A percentile compares a stretch with the other conserved stretches of the same genome.
phyloP scores from a whole-genome alignment of 2,113 vertebrate genomes.

The Toxostoma redivivum region DNA sequence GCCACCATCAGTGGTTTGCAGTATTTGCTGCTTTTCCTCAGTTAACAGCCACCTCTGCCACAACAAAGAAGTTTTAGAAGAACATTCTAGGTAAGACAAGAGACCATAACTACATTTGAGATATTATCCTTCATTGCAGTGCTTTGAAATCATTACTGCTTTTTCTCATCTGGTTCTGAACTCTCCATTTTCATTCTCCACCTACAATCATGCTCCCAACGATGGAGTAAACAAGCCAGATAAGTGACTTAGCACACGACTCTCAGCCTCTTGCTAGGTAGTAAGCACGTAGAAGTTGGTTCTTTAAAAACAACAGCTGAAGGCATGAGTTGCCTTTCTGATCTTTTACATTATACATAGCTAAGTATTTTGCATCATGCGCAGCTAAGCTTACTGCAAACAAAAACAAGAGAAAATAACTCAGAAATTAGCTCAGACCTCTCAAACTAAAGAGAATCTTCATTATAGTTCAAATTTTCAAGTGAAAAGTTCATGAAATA shows the following conservation, averaged over 20 bases:
- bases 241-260: background rate
- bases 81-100: background rate
- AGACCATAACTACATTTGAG: background rate
- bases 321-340: background rate
- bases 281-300: background rate
- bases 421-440: background rate
- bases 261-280: background rate
- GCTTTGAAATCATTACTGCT: background rate
- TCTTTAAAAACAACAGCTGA: background rate
- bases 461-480: background rate
- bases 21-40: background rate
- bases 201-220: background rate
- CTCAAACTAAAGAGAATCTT: background rate
- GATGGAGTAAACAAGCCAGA: background rate
- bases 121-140: background rate
- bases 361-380: background rate
- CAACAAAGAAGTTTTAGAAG: background rate
- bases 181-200: background rate
- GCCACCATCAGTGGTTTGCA: constrained; percentile 43
- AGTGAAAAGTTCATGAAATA: background rate
- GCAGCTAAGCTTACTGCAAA: background rate
- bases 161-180: background rate
- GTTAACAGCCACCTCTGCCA: background rate
- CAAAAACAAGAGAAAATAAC: background rate
- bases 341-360: background rate